Conservation (phyloP, 2,797 vertebrate genomes). For the Anolis apletophallus region DNA sequence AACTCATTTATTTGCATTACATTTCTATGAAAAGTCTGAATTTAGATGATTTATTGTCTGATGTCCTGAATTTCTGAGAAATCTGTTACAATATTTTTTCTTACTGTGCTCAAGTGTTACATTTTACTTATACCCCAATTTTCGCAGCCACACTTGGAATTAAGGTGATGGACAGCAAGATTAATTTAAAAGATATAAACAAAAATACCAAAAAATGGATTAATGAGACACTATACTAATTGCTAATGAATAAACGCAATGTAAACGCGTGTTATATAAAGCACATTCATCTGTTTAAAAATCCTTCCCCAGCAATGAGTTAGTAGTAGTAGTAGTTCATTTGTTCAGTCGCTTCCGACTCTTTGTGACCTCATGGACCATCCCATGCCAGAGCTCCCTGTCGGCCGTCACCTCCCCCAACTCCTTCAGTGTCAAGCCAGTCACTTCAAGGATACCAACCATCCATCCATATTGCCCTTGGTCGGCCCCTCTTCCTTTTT, state of each 20-base stretch:
- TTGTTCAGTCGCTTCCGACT: too few relatives aligned
- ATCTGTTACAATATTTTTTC: not conserved
- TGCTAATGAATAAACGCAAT: not conserved
- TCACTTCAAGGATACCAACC: too few relatives aligned
- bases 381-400: too few relatives aligned
- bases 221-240: not conserved
- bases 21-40: not conserved
- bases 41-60: not conserved
- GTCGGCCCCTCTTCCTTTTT: too few relatives aligned
- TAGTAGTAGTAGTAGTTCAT: too few relatives aligned
- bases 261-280: not conserved
- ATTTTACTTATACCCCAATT: not conserved
- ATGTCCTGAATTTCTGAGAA: not conserved
- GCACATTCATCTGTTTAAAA: not conserved
- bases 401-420: too few relatives aligned
- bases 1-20: not conserved
- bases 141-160: not conserved
- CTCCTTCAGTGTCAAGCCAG: too few relatives aligned
- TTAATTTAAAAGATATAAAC: not conserved
- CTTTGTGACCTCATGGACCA: too few relatives aligned
- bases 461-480: too few relatives aligned
- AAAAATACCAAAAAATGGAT: not conserved
- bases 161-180: not conserved
- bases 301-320: not conserved
- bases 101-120: not conserved